Evolutionary conservation across 1,140 invertebrate species (phyloP).

Genomic region (Metopolophium dirhodum): DNA sequence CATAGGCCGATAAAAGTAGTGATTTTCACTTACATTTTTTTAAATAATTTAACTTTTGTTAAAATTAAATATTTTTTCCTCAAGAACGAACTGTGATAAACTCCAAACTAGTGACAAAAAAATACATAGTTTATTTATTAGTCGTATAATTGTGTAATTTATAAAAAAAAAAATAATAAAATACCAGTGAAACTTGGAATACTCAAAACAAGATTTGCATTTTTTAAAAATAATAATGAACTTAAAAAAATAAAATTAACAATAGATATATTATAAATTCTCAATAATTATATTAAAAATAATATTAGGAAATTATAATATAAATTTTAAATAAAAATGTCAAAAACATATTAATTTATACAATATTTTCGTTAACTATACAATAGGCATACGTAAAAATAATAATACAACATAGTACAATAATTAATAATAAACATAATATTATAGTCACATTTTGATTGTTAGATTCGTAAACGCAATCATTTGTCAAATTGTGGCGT

Average conservation of each 20-base stretch:
- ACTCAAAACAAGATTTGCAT: background rate
- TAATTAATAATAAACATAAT: too few relatives aligned
- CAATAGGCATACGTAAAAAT: background rate
- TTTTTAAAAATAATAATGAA: background rate
- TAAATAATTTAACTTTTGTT: background rate
- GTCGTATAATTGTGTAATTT: too few relatives aligned
- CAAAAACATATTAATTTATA: background rate
- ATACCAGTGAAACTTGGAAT: background rate
- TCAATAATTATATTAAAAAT: background rate
- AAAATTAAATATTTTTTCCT: background rate
- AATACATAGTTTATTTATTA: too few relatives aligned
- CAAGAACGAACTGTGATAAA: background rate
- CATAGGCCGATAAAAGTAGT: background rate
- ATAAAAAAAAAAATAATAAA: too few relatives aligned
- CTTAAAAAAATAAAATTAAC: background rate
- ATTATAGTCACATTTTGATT: background rate
- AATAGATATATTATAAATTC: background rate
- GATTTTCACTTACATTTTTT: background rate
- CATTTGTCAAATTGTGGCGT: background rate
- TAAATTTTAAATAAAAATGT: background rate
- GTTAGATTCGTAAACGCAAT: background rate
- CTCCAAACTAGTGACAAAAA: too few relatives aligned
- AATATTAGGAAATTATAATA: background rate
- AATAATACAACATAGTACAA: background rate
- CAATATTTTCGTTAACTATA: background rate